These are phyloP conservation scores for Eretmocerus hayati DNA, from an alignment of 2,888 invertebrate species.

Conservation along the genomic window DNA sequence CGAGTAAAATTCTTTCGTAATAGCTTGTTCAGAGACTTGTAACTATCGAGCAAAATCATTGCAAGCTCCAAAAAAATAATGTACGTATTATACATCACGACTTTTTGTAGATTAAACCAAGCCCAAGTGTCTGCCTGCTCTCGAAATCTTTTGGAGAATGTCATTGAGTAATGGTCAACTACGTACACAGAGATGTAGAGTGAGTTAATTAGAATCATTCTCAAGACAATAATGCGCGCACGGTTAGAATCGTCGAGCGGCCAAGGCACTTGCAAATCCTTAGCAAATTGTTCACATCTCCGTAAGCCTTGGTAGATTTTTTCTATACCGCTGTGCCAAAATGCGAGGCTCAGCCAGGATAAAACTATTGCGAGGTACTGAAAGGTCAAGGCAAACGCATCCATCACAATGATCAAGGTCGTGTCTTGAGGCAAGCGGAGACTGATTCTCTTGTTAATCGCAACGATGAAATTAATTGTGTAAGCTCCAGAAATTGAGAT, in stretches of 20 bases:
- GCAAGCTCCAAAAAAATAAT: slow-evolving; percentile 7
- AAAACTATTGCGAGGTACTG: slow-evolving; percentile 7
- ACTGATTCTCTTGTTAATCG: slow-evolving; percentile 2
- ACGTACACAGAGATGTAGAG: slow-evolving; percentile 4
- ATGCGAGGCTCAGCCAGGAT: slow-evolving; percentile 5
- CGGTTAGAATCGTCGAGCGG: not conserved
- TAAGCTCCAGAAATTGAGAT: not conserved
- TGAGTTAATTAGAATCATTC: slow-evolving; percentile 1
- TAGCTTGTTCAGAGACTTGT: slow-evolving; percentile 2
- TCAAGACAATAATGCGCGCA: not conserved
- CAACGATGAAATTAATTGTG: not conserved
- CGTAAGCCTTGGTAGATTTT: not conserved
- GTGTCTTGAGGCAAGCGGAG: slow-evolving; percentile 10
- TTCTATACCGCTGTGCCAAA: not conserved
- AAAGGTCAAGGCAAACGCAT: slow-evolving; percentile 7
- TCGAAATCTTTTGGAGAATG: slow-evolving; percentile 7
- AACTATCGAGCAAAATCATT: slow-evolving; percentile 2
- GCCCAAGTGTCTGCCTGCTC: slow-evolving; percentile 11
- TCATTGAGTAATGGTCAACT: not conserved
- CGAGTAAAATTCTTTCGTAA: not conserved
- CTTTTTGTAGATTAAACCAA: slow-evolving; percentile 4
- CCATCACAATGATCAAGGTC: slow-evolving; percentile 5
- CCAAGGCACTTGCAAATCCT: not conserved
- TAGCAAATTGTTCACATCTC: not conserved
- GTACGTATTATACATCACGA: slow-evolving; percentile 6